These are phyloP conservation scores for Hypomecis punctinalis DNA, from an alignment of 2,888 invertebrate species.

Conservation along the genomic window DNA sequence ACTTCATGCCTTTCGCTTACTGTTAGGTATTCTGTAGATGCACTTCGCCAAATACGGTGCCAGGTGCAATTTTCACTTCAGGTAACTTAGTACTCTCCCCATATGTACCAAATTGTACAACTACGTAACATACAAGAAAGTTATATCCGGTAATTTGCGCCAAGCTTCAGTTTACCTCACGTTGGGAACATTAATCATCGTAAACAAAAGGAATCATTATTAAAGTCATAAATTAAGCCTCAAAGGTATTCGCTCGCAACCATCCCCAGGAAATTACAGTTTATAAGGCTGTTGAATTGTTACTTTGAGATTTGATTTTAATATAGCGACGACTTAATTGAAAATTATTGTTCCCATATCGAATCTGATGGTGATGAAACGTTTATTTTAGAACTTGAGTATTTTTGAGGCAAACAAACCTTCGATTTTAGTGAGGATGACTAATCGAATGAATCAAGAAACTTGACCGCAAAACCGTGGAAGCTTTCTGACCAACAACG, in stretches of 20 bases:
- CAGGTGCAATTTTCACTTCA: not conserved
- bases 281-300: conserved; percentile 20
- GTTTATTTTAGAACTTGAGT: too few species aligned
- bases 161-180: conserved; percentile 31
- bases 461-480: conserved; percentile 19
- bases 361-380: not conserved
- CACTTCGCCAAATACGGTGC: not conserved
- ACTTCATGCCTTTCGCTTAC: too few species aligned
- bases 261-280: conserved; percentile 20
- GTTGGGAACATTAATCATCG: conserved; percentile 39
- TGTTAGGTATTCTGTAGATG: too few species aligned
- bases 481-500: conserved; percentile 15
- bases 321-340: conserved; percentile 14
- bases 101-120: conserved; percentile 19
- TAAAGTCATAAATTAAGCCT: conserved; percentile 43
- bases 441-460: conserved; percentile 6
- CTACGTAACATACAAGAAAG: conserved; percentile 24
- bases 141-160: conserved; percentile 33
- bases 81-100: not conserved
- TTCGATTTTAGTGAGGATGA: not conserved
- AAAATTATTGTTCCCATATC: not conserved
- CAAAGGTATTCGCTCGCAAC: conserved; percentile 35
- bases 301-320: conserved; percentile 17
- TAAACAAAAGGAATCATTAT: conserved; percentile 44
- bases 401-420: not conserved